Percentiles rank a stretch among this genome's conserved stretches.
Evolutionary conservation across 1,140 invertebrate species (phyloP).

Genomic region (Sitophilus oryzae): DNA sequence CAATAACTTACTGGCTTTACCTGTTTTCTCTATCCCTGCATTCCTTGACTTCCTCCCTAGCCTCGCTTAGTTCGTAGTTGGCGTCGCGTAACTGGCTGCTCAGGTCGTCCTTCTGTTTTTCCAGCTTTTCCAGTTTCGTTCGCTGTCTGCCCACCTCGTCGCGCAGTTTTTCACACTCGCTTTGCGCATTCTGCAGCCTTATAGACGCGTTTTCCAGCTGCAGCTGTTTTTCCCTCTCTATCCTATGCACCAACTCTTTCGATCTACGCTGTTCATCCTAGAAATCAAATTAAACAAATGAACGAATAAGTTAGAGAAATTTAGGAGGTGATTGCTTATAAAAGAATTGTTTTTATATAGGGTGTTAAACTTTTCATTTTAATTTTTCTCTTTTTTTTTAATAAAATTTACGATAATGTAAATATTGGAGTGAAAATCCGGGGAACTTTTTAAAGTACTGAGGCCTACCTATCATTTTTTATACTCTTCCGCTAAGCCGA

Average conservation of each 20-base stretch:
- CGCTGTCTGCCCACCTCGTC: conserved; percentile 60
- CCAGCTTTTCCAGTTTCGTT: conserved; percentile 45
- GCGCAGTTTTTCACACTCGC: conserved; percentile 68
- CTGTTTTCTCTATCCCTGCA: conserved; percentile 18
- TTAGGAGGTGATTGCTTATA: no score
- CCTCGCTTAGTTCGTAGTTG: conserved; percentile 44
- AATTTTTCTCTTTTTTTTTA: no score
- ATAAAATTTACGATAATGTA: no score
- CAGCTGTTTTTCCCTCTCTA: conserved; percentile 80
- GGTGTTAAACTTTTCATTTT: no score
- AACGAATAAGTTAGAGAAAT: no score
- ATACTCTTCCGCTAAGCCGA: no score
- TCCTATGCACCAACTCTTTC: conserved; percentile 69
- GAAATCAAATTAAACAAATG: conserved; percentile 5
- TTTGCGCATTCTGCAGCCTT: conserved; percentile 71
- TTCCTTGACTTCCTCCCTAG: conserved; percentile 33
- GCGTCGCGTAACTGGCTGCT: conserved; percentile 46
- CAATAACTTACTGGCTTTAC: no score
- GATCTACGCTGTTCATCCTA: conserved; percentile 77
- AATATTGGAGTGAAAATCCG: no score
- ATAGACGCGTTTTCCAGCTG: conserved; percentile 81
- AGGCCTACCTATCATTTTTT: no score
- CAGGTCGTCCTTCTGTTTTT: conserved; percentile 46
- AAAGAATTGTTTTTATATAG: no score
- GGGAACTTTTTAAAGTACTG: no score